These are phyloP conservation scores for Montipora foliosa DNA, from an alignment of 64 coral and sea anemone genomes.

Conservation along the genomic window DNA sequence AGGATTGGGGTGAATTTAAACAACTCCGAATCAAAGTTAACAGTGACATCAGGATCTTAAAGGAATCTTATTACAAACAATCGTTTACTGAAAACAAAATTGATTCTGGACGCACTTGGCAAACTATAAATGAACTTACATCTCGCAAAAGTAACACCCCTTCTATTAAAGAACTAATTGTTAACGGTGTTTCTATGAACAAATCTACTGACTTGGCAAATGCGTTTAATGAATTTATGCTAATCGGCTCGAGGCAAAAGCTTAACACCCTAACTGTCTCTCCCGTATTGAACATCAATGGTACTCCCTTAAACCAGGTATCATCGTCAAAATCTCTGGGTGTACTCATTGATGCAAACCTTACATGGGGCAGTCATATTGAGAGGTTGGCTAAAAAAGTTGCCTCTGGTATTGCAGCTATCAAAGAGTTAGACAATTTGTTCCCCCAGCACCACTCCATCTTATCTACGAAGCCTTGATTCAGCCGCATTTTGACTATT, in stretches of 20 bases:
- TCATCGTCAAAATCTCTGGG: conserved; percentile 37
- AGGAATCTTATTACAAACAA: too few relatives aligned
- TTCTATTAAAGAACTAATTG: too few relatives aligned
- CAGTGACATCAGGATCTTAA: too few relatives aligned
- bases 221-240: conserved; percentile 7
- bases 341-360: conserved; percentile 50
- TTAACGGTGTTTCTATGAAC: too few relatives aligned
- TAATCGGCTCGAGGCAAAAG: conserved; percentile 32
- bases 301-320: conserved; percentile 38
- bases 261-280: conserved; percentile 16
- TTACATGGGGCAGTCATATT: conserved; percentile 43
- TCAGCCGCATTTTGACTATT: conserved; percentile 39
- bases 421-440: conserved; percentile 52
- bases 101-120: too few relatives aligned
- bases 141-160: too few relatives aligned
- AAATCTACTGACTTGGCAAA: too few relatives aligned
- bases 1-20: too few relatives aligned
- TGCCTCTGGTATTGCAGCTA: conserved; percentile 50
- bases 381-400: conserved; percentile 32
- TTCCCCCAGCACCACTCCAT: neutral
- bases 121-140: too few relatives aligned
- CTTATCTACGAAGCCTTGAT: conserved; percentile 23
- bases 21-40: too few relatives aligned
- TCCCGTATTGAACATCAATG: neutral
- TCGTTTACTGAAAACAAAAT: too few relatives aligned